phyloP scores from a whole-genome alignment of 2,113 vertebrate species.

The Accipiter virgatus region DNA sequence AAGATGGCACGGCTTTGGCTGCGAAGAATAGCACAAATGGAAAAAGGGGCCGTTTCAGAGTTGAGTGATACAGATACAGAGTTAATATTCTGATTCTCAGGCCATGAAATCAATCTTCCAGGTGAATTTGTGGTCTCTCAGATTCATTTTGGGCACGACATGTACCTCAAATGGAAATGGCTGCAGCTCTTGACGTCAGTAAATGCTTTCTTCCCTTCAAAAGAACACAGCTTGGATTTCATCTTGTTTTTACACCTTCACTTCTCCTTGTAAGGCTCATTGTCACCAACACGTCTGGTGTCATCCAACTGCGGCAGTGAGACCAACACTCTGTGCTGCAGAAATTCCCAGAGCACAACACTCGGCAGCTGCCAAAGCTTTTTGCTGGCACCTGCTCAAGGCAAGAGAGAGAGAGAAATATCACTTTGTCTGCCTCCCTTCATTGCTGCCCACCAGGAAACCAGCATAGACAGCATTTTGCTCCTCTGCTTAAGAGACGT shows the following conservation, averaged over 20 bases:
- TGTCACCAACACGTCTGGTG: constrained; percentile 39
- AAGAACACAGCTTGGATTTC: constrained; percentile 59
- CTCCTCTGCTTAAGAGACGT: neutral
- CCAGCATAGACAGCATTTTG: neutral
- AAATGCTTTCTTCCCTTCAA: constrained; percentile 49
- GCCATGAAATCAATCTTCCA: constrained; percentile 64
- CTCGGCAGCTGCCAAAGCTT: constrained; percentile 48
- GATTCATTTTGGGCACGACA: constrained; percentile 17
- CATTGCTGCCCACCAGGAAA: constrained; percentile 42
- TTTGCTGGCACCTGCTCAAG: constrained; percentile 58
- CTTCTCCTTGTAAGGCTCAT: constrained; percentile 63
- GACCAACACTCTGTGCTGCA: constrained; percentile 55
- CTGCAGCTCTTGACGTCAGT: constrained; percentile 32
- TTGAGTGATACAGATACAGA: constrained; percentile 4
- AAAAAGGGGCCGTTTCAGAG: neutral
- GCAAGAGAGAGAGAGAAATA: constrained; percentile 17
- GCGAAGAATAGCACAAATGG: neutral
- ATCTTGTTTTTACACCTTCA: constrained; percentile 64
- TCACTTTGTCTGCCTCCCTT: constrained; percentile 37
- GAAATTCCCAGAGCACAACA: constrained; percentile 58
- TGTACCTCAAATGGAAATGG: constrained; percentile 18
- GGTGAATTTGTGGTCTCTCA: constrained; percentile 49
- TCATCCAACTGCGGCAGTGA: constrained; percentile 59
- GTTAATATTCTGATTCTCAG: constrained; percentile 46
- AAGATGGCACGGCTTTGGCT: neutral